Evolutionary conservation across 2,888 invertebrate species (phyloP).

Genomic region (Cephalotes varians): DNA sequence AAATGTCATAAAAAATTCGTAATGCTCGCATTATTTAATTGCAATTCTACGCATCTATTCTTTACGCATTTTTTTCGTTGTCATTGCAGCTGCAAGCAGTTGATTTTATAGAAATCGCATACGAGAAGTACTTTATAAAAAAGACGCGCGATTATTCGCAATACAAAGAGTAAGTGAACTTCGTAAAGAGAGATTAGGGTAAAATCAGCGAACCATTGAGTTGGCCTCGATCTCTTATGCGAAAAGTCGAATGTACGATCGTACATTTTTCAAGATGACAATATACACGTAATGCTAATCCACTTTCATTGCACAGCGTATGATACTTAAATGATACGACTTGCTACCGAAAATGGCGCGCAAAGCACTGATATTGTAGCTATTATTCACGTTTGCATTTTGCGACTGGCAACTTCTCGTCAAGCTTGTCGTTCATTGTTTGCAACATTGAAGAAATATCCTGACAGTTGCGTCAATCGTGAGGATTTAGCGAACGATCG

Average conservation of each 20-base stretch:
- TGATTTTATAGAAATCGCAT: not conserved
- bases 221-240: constrained; percentile 45
- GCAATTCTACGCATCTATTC: not conserved
- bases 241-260: constrained; percentile 77
- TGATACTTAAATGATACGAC: constrained; percentile 61
- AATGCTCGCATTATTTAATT: constrained; percentile 5
- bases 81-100: not conserved
- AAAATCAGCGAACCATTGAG: constrained; percentile 76
- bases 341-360: constrained; percentile 58
- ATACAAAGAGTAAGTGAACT: constrained; percentile 53
- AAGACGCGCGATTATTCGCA: constrained; percentile 25
- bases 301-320: constrained; percentile 73
- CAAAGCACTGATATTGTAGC: constrained; percentile 53
- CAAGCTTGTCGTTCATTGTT: not conserved
- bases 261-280: constrained; percentile 73
- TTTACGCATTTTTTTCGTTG: constrained; percentile 14
- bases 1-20: not conserved
- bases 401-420: constrained; percentile 32
- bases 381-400: constrained; percentile 37
- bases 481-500: constrained; percentile 33
- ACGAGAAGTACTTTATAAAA: constrained; percentile 13
- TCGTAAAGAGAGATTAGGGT: constrained; percentile 77
- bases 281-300: constrained; percentile 82
- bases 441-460: constrained; percentile 23
- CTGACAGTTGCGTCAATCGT: constrained; percentile 56